A percentile compares a stretch with the other conserved stretches of the same genome.
Evolutionary conservation across 2,113 vertebrate species (phyloP).

Genomic region (Chitala chitala): DNA sequence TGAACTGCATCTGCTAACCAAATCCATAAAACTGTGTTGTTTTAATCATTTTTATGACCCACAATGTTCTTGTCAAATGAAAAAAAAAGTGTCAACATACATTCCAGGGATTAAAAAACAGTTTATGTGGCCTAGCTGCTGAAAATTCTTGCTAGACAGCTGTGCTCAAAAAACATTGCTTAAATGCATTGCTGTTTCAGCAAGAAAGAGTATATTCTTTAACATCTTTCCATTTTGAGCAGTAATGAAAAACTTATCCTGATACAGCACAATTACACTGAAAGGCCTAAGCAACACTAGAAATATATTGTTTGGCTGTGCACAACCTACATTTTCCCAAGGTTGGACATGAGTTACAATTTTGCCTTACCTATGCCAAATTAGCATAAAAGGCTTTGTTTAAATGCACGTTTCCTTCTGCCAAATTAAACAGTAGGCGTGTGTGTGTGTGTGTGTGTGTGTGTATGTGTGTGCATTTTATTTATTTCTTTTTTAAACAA

Average conservation of each 20-base stretch:
- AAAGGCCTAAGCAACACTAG: not conserved
- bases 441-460: not conserved
- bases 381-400: not conserved
- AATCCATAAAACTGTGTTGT: constrained; percentile 37
- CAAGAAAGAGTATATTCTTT: not conserved
- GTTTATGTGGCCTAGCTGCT: constrained; percentile 14
- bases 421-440: not conserved
- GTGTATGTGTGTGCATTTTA: not conserved
- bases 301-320: not conserved
- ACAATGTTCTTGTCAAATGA: constrained; percentile 31
- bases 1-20: constrained; percentile 29
- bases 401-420: not conserved
- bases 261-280: not conserved
- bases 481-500: not conserved
- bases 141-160: constrained; percentile 24
- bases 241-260: not conserved
- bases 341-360: not conserved
- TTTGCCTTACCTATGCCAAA: not conserved
- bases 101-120: constrained; percentile 25
- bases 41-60: constrained; percentile 37
- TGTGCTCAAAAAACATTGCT: constrained; percentile 17
- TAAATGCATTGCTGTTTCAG: not conserved
- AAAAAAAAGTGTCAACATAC: constrained; percentile 19
- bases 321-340: not conserved
- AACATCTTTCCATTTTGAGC: not conserved